These are phyloP conservation scores for Chrysotoxum bicinctum DNA, from an alignment of 2,888 invertebrate species.

Conservation along the genomic window DNA sequence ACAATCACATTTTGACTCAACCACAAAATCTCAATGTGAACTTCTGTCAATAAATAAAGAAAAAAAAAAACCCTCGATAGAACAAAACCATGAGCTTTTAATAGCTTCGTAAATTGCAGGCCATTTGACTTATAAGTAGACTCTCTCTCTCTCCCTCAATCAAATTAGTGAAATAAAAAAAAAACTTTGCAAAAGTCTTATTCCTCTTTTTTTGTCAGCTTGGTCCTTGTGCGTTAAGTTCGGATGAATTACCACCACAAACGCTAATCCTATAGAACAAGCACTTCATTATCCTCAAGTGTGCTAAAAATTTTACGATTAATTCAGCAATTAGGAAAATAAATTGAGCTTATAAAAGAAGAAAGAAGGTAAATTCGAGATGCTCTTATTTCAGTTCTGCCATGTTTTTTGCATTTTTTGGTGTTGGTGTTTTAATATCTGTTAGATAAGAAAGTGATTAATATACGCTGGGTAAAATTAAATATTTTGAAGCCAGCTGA, in stretches of 20 bases:
- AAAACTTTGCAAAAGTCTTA: neutral
- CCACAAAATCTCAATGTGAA: conserved; percentile 11
- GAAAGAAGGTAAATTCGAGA: neutral
- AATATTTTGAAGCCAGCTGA: neutral
- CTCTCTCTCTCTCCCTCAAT: conserved; percentile 7
- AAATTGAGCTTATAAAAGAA: conserved; percentile 18
- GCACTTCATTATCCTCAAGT: conserved; percentile 64
- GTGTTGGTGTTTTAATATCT: neutral
- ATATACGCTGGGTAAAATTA: conserved; percentile 8
- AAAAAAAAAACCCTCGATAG: neutral
- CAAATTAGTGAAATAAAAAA: neutral
- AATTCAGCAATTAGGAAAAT: conserved; percentile 53
- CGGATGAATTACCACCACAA: conserved; percentile 54
- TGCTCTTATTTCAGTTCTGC: neutral
- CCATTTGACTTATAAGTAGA: conserved; percentile 42
- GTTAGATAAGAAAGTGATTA: conserved; percentile 8
- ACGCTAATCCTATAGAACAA: conserved; percentile 49
- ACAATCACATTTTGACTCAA: neutral
- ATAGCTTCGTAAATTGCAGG: conserved; percentile 45
- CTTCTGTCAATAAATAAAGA: neutral
- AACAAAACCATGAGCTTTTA: neutral
- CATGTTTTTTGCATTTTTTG: neutral
- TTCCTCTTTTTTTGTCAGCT: conserved; percentile 16
- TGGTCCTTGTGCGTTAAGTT: conserved; percentile 46
- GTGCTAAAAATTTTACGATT: conserved; percentile 48